Evolutionary conservation across 2,113 vertebrate species (phyloP).

Genomic region (Atractosteus spatula): DNA sequence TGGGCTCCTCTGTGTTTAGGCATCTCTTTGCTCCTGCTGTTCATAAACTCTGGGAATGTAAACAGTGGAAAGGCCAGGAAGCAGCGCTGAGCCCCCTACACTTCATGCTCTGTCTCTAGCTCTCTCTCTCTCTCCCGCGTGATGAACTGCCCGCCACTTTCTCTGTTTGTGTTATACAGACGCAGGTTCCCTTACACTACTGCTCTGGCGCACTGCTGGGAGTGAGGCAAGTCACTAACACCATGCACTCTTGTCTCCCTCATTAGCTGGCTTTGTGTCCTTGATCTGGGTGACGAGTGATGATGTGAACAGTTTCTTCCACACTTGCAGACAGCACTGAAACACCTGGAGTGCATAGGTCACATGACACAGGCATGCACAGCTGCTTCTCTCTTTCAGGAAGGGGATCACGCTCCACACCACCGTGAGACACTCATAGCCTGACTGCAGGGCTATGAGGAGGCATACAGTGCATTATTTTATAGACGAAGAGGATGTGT

Average conservation of each 20-base stretch:
- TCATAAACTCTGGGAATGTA: conserved; percentile 55
- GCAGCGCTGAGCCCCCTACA: not conserved
- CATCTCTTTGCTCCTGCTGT: conserved; percentile 27
- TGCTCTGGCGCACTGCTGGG: too few species aligned
- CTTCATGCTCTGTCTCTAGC: conserved; percentile 11
- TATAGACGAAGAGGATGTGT: too few species aligned
- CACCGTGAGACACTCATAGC: too few species aligned
- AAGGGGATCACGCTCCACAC: too few species aligned
- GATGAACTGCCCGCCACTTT: too few species aligned
- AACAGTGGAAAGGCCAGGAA: conserved; percentile 43
- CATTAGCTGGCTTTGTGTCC: conserved; percentile 56
- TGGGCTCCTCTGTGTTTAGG: conserved; percentile 33
- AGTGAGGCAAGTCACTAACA: too few species aligned
- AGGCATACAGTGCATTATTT: too few species aligned
- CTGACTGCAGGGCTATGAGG: too few species aligned
- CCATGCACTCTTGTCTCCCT: conserved; percentile 2
- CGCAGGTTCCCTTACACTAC: too few species aligned
- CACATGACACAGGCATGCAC: conserved; percentile 13
- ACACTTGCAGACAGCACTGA: conserved; percentile 27
- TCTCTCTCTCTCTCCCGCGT: too few species aligned
- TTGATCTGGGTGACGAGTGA: conserved; percentile 57
- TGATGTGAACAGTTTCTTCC: conserved; percentile 51
- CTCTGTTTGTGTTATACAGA: too few species aligned
- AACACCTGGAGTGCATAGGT: not conserved
- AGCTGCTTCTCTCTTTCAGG: conserved; percentile 16